These are phyloP conservation scores for Ariolimax columbianus DNA, from an alignment of 2,888 invertebrate genomes.

Conservation along the genomic window DNA sequence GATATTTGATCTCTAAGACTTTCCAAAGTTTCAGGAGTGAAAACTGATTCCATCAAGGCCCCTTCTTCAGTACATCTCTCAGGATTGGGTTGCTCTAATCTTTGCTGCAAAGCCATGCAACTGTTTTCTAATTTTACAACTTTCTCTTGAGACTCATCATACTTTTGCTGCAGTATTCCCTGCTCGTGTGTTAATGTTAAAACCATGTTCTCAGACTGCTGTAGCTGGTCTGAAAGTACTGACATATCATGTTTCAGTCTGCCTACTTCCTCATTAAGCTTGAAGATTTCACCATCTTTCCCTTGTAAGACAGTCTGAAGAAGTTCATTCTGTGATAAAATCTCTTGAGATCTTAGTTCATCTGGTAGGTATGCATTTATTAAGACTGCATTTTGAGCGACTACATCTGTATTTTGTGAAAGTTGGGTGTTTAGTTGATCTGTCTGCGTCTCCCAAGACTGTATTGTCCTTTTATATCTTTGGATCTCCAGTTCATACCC, in stretches of 20 bases:
- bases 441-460: slow-evolving; percentile 29
- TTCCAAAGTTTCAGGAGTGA: slow-evolving; percentile 11
- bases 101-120: slow-evolving; percentile 33
- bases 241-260: slow-evolving; percentile 12
- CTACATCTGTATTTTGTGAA: slow-evolving; percentile 19
- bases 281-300: slow-evolving; percentile 4
- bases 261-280: background rate
- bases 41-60: background rate
- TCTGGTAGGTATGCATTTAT: slow-evolving; percentile 25
- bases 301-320: slow-evolving; percentile 2
- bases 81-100: slow-evolving; percentile 14
- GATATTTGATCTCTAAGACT: slow-evolving; percentile 27
- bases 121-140: slow-evolving; percentile 10
- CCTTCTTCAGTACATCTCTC: background rate
- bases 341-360: slow-evolving; percentile 22
- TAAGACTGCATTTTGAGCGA: background rate
- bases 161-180: slow-evolving; percentile 26
- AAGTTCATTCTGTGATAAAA: slow-evolving; percentile 4
- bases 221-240: slow-evolving; percentile 43
- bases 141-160: slow-evolving; percentile 5
- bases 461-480: slow-evolving; percentile 1
- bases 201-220: slow-evolving; percentile 36
- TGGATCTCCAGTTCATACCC: slow-evolving; percentile 29
- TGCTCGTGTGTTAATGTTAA: slow-evolving; percentile 16
- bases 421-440: slow-evolving; percentile 8